Evolutionary conservation across 2,888 invertebrate genomes (phyloP), one percentile per base, ranked within the genome.

Genomic region (Acrocera orbiculus): DNA sequence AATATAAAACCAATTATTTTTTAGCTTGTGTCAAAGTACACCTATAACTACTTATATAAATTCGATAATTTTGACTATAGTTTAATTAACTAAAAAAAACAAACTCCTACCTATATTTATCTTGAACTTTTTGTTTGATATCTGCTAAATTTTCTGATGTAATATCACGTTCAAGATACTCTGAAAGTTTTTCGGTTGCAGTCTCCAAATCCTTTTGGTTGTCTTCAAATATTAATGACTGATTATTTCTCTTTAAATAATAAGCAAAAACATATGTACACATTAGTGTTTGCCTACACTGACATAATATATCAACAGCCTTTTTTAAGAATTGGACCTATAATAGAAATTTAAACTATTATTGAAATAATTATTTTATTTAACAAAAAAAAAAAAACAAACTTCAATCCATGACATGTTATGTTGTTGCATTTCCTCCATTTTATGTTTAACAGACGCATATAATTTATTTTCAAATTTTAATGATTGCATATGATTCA

Each of bases 341-440:
- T 2, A 27, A 5, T 16, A 35, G 20, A 30, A 34, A 27, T 19
- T 19, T 6, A 19, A 19, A 19, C 8, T 19, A 6, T 6, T 8
- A 19, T 6, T 19, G 5, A 6, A 24, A 32, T 27, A 14, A 17
- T n/a, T 27, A 22, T 17, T 25, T 5, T 5, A 13, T 11, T 20
- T 3, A 16, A 23, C 17, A n/a, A 22, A 22, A 20, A 27, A 23
- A 11, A 5, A 32, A 32, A 13, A 10, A 24, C 46, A 27, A 47
- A 79, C 81, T 73, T 98, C 96, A 51, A 96, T 96, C 96, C 96
- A 98, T 45, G 92, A 92, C 93, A 96, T 95, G 58, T 90, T 92
- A 60, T 92, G 90, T 56, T 92, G 90, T 58, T 98, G 96, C 95
- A 98, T 95, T 64, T 93, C 93, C 59, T 95, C 93, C 95, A 98